Evolutionary conservation across 2,888 invertebrate species (phyloP).

Genomic region (Tetanocera ferruginea): DNA sequence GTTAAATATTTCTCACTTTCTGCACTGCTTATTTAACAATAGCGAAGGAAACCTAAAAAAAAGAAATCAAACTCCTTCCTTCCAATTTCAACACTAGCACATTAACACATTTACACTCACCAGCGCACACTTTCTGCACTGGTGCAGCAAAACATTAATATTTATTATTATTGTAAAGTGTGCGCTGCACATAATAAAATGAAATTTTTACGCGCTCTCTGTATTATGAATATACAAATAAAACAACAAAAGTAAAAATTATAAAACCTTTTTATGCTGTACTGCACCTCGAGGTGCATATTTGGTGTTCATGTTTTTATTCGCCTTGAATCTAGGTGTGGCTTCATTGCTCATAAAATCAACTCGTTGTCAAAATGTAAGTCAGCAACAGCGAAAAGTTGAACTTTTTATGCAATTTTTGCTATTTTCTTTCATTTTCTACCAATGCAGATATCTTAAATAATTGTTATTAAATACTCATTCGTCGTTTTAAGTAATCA

Average conservation of each 20-base stretch:
- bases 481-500: no score
- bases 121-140: neutral
- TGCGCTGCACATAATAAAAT: neutral
- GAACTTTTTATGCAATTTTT: neutral
- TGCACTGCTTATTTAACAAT: no score
- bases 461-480: neutral
- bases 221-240: no score
- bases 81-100: no score
- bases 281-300: no score
- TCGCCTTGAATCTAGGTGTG: neutral
- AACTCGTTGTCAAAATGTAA: neutral
- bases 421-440: neutral
- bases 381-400: neutral
- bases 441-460: neutral
- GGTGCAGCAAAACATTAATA: constrained; percentile 32
- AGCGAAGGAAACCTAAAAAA: no score
- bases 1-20: no score
- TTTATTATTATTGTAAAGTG: constrained; percentile 35
- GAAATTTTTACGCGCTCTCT: no score
- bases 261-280: no score
- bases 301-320: no score
- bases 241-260: no score
- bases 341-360: constrained; percentile 8
- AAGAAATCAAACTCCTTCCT: no score
- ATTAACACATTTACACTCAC: neutral